Evolutionary conservation across 2,888 invertebrate species (phyloP), one percentile per base, ranked within the genome.

Genomic region (Cerceris ruficornis): DNA sequence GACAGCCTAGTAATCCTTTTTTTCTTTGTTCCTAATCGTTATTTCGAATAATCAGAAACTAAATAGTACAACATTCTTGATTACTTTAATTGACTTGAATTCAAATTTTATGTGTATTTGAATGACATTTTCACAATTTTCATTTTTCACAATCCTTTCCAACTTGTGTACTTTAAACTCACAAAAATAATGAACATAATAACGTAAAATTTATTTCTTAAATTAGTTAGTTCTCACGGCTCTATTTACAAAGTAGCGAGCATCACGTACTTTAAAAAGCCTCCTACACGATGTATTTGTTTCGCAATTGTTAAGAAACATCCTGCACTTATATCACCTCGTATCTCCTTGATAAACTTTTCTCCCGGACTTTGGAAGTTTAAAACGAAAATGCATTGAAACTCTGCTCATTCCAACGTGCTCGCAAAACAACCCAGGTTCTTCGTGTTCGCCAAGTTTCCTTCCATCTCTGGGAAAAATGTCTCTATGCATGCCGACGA

Each of bases 261-360:
- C 68, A 71, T 68, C 69, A 42, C 72, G 71, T 76, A 14, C 65
- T 69, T 54, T 42, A 52, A 54, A 71, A 13, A 60, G 42, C 9
- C 76, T 14, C 69, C 68, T 65, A 62, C 28, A 60, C 67, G 60
- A 65, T 69, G 64, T 60, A 58, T 81, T 81, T 81, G 69, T 76
- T 70, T 75, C 62, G 52, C 46, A 60, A 17, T 77, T 69, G 71
- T 69, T 78, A 70, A 70, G 73, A 71, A 70, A 67, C 62, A 60
- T 57, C 58, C 9, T 39, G n/a, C 14, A 58, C 67, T 15, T 41
- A 59, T 60, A 69, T 78, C 41, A 71, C 55, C 39, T 60, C 15
- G 50, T 54, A 73, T 52, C 67, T 55, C 62, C 66, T 69, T 73
- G 81, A 75, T 75, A 81, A 82, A 82, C 75, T 81, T 72, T 54